Percentiles rank a stretch among this genome's conserved stretches.
phyloP scores from a whole-genome alignment of 2,797 vertebrate species.

The Enteromius argenteus region DNA sequence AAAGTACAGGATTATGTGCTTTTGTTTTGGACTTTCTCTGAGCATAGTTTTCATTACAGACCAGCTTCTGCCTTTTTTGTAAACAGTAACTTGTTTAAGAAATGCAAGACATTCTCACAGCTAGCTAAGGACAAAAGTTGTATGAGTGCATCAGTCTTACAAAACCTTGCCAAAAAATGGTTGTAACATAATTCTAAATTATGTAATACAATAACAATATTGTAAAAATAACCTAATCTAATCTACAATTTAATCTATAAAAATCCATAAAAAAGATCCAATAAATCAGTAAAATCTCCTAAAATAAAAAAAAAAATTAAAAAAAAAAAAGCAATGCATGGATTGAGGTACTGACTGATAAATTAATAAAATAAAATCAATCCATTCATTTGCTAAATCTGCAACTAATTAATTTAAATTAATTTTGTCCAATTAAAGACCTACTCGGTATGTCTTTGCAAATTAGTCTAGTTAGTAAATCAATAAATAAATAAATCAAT shows the following conservation, averaged over 20 bases:
- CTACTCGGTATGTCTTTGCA: too few species aligned
- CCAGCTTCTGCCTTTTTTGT: not conserved
- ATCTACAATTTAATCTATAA: too few species aligned
- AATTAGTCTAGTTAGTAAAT: too few species aligned
- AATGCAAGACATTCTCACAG: too few species aligned
- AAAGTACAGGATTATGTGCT: constrained; percentile 17
- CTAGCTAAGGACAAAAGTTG: not conserved
- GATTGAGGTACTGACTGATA: too few species aligned
- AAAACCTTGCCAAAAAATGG: not conserved
- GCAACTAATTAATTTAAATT: too few species aligned
- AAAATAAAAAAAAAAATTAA: not conserved
- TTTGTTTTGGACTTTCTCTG: constrained; percentile 20
- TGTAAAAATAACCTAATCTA: too few species aligned
- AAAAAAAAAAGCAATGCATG: too few species aligned
- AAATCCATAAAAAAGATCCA: not conserved
- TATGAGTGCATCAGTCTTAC: not conserved
- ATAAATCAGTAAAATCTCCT: not conserved
- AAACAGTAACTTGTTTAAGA: not conserved
- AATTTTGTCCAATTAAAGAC: too few species aligned
- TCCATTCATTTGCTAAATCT: too few species aligned
- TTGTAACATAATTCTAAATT: not conserved
- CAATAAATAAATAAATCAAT: too few species aligned
- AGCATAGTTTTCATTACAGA: not conserved
- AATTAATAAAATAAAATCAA: too few species aligned
- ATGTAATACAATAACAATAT: not conserved